These are phyloP conservation scores for Brachionichthys hirsutus DNA, from an alignment of 2,113 vertebrate genomes.

Conservation along the genomic window DNA sequence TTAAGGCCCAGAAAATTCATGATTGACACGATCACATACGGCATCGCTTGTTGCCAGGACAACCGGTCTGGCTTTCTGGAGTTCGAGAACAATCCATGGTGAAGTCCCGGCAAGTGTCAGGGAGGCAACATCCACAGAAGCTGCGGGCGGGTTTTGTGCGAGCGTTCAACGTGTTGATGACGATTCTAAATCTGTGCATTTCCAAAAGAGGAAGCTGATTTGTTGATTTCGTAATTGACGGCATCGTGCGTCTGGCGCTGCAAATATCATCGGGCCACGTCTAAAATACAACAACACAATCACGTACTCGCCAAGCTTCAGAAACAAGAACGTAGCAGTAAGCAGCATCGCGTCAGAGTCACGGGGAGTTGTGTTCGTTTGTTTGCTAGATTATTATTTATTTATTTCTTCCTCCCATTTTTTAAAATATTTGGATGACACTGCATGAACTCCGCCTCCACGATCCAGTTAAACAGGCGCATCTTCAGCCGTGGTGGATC, in stretches of 20 bases:
- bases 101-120: background rate
- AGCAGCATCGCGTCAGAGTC: conserved; percentile 36
- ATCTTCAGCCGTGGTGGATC: conserved; percentile 24
- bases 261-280: conserved; percentile 12
- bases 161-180: conserved; percentile 7
- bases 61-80: conserved; percentile 12
- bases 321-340: conserved; percentile 38
- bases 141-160: background rate
- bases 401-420: conserved; percentile 1
- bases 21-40: conserved; percentile 1
- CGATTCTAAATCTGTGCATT: background rate
- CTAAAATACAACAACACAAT: conserved; percentile 49
- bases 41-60: background rate
- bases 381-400: conserved; percentile 27
- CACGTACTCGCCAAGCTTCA: conserved; percentile 62
- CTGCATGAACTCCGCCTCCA: conserved; percentile 20
- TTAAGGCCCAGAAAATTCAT: background rate
- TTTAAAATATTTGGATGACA: conserved; percentile 24
- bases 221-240: no score
- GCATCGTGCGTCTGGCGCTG: no score
- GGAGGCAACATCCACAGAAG: background rate
- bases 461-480: conserved; percentile 35
- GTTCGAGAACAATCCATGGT: background rate
- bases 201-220: no score
- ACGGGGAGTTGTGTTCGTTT: conserved; percentile 23